A percentile compares a stretch with the other conserved stretches of the same genome.
These are phyloP conservation scores for Sceloporus undulatus DNA, from an alignment of 2,113 vertebrate species.

Conservation along the genomic window DNA sequence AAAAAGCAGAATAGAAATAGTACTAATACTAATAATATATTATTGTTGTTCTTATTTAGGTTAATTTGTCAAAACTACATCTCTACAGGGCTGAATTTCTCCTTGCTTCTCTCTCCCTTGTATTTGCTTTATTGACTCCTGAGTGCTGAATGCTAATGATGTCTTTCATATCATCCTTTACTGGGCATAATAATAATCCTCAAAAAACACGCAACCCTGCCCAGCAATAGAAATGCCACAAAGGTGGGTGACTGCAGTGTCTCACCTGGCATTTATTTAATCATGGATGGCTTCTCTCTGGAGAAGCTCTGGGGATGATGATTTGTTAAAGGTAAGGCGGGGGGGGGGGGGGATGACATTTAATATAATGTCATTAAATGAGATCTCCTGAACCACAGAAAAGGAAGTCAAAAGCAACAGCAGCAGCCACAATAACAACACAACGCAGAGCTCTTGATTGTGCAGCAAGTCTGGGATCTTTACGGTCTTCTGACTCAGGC, in stretches of 20 bases:
- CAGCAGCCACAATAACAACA: neutral
- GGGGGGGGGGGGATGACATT: conserved; percentile 48
- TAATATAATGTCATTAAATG: neutral
- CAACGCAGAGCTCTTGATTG: neutral
- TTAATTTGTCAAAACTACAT: too few species aligned
- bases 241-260: neutral
- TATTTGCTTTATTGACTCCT: fast-evolving
- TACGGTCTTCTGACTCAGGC: neutral
- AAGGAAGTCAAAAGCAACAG: neutral
- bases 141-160: fast-evolving
- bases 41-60: too few species aligned
- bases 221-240: conserved; percentile 31
- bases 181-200: neutral
- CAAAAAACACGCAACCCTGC: neutral
- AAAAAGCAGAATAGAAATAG: too few species aligned
- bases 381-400: conserved; percentile 19
- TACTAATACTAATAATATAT: too few species aligned
- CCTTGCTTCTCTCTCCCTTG: neutral
- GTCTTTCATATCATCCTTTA: fast-evolving
- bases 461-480: neutral
- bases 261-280: neutral
- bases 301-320: conserved; percentile 20
- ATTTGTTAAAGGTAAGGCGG: conserved; percentile 23
- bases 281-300: conserved; percentile 23
- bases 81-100: neutral